phyloP scores from a whole-genome alignment of 2,113 vertebrate species.

The Rhegmatorhina hoffmannsi region DNA sequence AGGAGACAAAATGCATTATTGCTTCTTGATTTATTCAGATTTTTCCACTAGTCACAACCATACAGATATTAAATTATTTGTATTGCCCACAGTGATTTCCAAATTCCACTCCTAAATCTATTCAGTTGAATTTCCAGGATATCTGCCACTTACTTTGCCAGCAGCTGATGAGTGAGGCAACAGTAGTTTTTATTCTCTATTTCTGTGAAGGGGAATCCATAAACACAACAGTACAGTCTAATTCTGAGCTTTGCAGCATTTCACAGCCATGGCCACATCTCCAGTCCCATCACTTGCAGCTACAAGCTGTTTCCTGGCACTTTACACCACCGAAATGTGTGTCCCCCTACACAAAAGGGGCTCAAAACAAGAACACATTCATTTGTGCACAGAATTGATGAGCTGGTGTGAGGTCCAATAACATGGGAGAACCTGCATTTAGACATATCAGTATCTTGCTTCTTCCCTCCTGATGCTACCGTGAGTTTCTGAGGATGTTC shows the following conservation, averaged over 20 bases:
- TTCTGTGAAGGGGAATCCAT: neutral
- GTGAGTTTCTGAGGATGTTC: neutral
- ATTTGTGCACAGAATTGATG: neutral
- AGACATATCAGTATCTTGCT: neutral
- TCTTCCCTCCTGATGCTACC: neutral
- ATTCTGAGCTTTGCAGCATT: neutral
- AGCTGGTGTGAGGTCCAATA: neutral
- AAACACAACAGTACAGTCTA: neutral
- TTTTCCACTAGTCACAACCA: neutral
- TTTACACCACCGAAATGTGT: fast-evolving
- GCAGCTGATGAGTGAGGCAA: neutral
- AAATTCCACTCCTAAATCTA: neutral
- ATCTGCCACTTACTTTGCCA: neutral
- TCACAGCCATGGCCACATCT: neutral
- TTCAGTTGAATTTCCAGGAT: neutral
- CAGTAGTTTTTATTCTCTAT: neutral
- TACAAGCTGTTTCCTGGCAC: neutral
- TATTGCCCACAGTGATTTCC: neutral
- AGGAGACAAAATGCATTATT: neutral
- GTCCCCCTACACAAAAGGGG: fast-evolving
- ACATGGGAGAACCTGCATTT: neutral
- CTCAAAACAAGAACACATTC: neutral
- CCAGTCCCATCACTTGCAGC: neutral
- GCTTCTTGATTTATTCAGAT: neutral
- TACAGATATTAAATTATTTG: neutral